Conservation (phyloP, 2,797 vertebrate genomes). For the Nothura maculosa region DNA sequence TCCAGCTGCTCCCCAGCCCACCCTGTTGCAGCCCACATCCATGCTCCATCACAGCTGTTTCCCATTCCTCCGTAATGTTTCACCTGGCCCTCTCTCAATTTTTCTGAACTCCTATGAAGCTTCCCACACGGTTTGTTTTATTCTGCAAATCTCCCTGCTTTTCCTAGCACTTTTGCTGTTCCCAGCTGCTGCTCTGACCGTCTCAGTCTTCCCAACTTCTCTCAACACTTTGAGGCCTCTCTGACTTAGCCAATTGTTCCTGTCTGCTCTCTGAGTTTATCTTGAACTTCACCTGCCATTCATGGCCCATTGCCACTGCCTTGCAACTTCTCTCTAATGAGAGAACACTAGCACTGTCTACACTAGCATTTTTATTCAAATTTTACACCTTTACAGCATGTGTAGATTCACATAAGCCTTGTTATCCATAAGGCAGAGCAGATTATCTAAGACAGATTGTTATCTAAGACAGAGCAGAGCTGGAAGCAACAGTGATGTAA, state of each 20-base stretch:
- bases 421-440: not conserved
- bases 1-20: constrained; percentile 61
- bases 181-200: constrained; percentile 41
- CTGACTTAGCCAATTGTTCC: constrained; percentile 25
- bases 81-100: constrained; percentile 68
- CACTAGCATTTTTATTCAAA: constrained; percentile 21
- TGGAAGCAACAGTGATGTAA: not conserved
- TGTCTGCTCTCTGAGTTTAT: constrained; percentile 33
- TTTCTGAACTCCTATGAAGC: constrained; percentile 65
- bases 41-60: constrained; percentile 67
- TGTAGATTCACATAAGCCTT: constrained; percentile 3
- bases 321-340: constrained; percentile 8
- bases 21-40: constrained; percentile 51
- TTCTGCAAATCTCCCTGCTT: constrained; percentile 47
- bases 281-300: constrained; percentile 55
- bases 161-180: constrained; percentile 43
- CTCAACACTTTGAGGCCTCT: constrained; percentile 43
- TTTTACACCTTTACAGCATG: constrained; percentile 51
- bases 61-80: constrained; percentile 67
- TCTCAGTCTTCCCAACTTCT: constrained; percentile 52
- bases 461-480: not conserved
- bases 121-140: constrained; percentile 63
- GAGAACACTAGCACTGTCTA: not conserved
- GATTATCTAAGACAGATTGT: not conserved
- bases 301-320: constrained; percentile 20